These are phyloP conservation scores for Carcharodon carcharias DNA, from an alignment of 2,797 vertebrate species.

Conservation along the genomic window DNA sequence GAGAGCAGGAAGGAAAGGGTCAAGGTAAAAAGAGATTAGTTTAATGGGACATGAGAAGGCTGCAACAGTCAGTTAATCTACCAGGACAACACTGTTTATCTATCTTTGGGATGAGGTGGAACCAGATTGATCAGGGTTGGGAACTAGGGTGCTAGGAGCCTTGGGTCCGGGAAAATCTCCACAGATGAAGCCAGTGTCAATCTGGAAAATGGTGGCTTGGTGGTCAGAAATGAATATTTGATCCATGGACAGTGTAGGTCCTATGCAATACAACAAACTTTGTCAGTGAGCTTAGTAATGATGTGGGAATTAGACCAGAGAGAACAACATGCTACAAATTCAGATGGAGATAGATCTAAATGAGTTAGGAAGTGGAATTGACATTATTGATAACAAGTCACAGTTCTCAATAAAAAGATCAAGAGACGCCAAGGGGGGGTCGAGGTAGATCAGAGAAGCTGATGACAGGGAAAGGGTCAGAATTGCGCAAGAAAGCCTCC, in stretches of 20 bases:
- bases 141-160: background rate
- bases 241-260: too few relatives aligned
- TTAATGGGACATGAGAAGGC: background rate
- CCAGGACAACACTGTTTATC: background rate
- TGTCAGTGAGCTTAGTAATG: background rate
- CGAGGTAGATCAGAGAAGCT: background rate
- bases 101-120: background rate
- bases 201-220: background rate
- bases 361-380: too few relatives aligned
- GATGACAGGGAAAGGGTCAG: too few relatives aligned
- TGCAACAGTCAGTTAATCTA: background rate
- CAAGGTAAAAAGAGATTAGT: background rate
- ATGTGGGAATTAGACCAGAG: background rate
- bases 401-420: too few relatives aligned
- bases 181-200: background rate
- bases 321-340: background rate
- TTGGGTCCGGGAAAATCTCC: background rate
- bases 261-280: background rate
- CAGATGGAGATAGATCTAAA: too few relatives aligned
- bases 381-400: too few relatives aligned
- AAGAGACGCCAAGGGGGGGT: background rate
- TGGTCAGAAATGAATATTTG: background rate
- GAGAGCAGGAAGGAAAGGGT: background rate
- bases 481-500: too few relatives aligned
- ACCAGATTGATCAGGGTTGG: background rate